Base-by-base conservation (phyloP, 2,113 vertebrate species). In the Microcebus griseorufus region DNA sequence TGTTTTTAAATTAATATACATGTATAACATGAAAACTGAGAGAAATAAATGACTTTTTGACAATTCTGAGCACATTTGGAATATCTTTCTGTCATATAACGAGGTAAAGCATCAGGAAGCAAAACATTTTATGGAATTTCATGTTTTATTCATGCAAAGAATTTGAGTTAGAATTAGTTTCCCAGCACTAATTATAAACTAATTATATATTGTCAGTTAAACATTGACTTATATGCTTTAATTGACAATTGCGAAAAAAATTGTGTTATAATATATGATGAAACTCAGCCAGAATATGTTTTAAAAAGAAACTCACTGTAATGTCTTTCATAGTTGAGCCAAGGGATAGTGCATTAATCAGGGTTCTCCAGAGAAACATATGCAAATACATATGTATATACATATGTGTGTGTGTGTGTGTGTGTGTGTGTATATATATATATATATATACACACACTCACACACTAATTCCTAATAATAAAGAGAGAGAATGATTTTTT, bases 241-340 rank as follows among this genome's bases (percentile, higher is more conserved):
- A 88, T 37, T 75, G 58, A 83, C 39, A 90, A 80, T 80, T 93
- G 80, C 45, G 39, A 76, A 88, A 83, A 87, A 32, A 58, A 62
- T 55, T 86, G 17, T 89, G 14, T 83, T 94, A 62, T 79, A 88
- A 48, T 93, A 69, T 69, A 78, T 86, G 13, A 51, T 90, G 75
- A 89, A 94, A 95, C 23, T 16, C 58, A 80, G 51, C n/a, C 58
- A 92, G 48, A 75, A 64, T 90, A 55, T 72, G 12, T 93, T 96
- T 95, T 91, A 81, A 51, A 92, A 96, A 90, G 23, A 90, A 45
- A 88, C 16, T 76, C 79, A 62, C 1, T 58, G 9, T 89, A 84
- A 70, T 65, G 1, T 73, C 48, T 79, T 75, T 85, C 20, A 72
- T 16, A 82, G 3, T 55, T 90, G 29, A 90, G 39, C 12, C 45